Evolutionary conservation across 2,113 vertebrate genomes (phyloP), one percentile per base, ranked within the genome.

Genomic region (Parus major): DNA sequence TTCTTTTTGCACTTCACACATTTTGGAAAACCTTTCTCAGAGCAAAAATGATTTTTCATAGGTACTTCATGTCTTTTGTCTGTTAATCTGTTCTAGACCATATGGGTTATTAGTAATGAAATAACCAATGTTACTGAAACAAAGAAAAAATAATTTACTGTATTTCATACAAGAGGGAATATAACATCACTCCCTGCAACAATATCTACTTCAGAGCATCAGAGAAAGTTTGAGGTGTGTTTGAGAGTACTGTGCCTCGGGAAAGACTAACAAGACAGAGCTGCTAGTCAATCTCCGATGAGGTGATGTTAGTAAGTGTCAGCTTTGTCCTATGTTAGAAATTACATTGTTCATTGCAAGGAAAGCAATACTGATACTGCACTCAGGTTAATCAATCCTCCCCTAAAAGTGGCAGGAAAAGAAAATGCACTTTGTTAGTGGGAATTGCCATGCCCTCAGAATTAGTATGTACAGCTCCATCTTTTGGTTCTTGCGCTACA

Each of bases 251-350:
- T 80, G 20, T 56, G 33, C 24, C 25, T 19, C 0, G 0, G 28
- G 21, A 61, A 73, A 64, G 24, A 81, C 33, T 29, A 44, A 59
- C 6, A 50, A 73, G 27, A 21, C 41, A 75, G 56, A 47, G n/a
- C 9, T 82, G 12, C 50, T 52, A 41, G 41, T 42, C 42, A 7
- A 49, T 79, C 29, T 81, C 33, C 0, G 0, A 33, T 0, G 2
- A 75, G 27, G 10, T 49, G 44, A 47, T 31, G 9, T 12, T 36
- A 59, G 21, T 39, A 66, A 86, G 42, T 1, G 4, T 36, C 61
- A 60, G 11, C 24, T 93, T 80, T 69, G 11, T 33, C 66, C 66
- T 57, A 8, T 24, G 23, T 20, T 53, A 69, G 36, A 89, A 80
- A 63, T 63, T 5, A 52, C 8, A 25, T 50, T 56, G 10, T 17